Evolutionary conservation across 2,797 vertebrate genomes (phyloP).

Genomic region (Falco peregrinus): DNA sequence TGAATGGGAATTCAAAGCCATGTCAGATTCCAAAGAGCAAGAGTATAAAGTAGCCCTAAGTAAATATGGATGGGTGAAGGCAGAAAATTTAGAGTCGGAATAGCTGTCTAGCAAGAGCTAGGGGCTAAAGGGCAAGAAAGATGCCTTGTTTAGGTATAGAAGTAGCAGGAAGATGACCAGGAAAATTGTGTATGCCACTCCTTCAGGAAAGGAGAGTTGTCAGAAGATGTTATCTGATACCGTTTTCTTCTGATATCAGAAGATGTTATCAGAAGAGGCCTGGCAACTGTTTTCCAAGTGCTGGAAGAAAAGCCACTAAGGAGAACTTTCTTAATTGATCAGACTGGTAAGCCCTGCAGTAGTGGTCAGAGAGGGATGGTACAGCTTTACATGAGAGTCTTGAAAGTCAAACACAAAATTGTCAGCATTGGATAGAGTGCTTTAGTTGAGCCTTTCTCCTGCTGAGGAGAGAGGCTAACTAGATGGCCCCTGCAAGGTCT

Average conservation of each 20-base stretch:
- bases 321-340: neutral
- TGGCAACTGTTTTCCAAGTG: neutral
- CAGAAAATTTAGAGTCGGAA: neutral
- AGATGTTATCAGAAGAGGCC: neutral
- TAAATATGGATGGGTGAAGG: neutral
- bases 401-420: neutral
- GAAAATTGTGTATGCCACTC: neutral
- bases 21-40: neutral
- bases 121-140: neutral
- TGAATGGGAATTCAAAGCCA: neutral
- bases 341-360: neutral
- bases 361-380: neutral
- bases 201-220: neutral
- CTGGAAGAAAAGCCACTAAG: neutral
- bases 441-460: too few relatives aligned
- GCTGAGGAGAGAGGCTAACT: too few relatives aligned
- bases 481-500: too few relatives aligned
- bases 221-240: neutral
- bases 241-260: neutral
- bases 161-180: neutral
- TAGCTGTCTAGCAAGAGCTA: neutral
- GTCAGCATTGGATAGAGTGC: neutral
- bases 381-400: neutral
- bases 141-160: neutral
- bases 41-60: neutral